These are phyloP conservation scores for Malurus cyaneus DNA, from an alignment of 2,113 vertebrate genomes.

Conservation along the genomic window DNA sequence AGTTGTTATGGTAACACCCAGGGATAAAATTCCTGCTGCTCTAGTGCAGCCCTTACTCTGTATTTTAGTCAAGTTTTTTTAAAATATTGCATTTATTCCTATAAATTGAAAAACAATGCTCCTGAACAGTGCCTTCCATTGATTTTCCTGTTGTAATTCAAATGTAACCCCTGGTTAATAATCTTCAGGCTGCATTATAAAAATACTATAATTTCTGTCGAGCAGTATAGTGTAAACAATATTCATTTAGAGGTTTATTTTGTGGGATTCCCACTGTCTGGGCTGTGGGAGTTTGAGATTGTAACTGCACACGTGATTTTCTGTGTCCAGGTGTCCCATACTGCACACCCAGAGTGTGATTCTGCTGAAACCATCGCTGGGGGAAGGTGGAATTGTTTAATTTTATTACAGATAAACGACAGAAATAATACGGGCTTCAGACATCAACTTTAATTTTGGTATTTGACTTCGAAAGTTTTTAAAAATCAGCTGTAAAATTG, in stretches of 20 bases:
- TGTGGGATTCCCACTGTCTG: background rate
- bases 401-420: background rate
- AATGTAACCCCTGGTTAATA: background rate
- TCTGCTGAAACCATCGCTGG: background rate
- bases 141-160: background rate
- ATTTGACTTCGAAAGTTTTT: background rate
- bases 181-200: background rate
- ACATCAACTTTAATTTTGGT: background rate
- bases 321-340: background rate
- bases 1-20: background rate
- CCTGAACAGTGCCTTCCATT: background rate
- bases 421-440: background rate
- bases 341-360: background rate
- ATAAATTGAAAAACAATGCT: background rate
- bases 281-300: background rate
- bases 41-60: background rate
- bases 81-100: background rate
- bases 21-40: background rate
- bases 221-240: background rate
- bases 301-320: accelerated
- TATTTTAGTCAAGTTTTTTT: background rate
- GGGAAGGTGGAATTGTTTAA: background rate
- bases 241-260: background rate
- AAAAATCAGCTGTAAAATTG: background rate
- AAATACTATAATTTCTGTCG: background rate